Conservation (phyloP, 2,113 vertebrate genomes). For the Toxotes chatareus region DNA sequence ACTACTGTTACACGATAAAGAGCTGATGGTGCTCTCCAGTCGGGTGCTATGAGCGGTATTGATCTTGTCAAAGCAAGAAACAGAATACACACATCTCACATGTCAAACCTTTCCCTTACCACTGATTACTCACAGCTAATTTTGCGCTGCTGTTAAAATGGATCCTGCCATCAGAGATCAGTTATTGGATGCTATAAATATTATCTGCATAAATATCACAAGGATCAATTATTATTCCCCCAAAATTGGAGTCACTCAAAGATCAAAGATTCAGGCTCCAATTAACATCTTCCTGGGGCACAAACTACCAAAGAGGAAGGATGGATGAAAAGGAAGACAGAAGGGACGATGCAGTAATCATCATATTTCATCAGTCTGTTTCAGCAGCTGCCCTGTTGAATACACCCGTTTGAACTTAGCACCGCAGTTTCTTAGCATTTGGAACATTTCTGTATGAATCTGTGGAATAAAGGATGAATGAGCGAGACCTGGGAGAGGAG, state of each 20-base stretch:
- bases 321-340: constrained; percentile 19
- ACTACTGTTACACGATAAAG: too few relatives aligned
- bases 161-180: background rate
- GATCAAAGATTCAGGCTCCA: constrained; percentile 15
- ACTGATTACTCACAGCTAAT: too few relatives aligned
- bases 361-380: constrained; percentile 34
- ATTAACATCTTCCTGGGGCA: constrained; percentile 6
- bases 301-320: constrained; percentile 21
- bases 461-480: constrained; percentile 45
- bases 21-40: too few relatives aligned
- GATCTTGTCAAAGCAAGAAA: too few relatives aligned
- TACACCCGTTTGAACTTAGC: constrained; percentile 29
- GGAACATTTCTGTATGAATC: constrained; percentile 41
- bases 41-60: too few relatives aligned
- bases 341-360: constrained; percentile 24
- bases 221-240: background rate
- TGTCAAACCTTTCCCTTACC: too few relatives aligned
- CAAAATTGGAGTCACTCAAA: constrained; percentile 9
- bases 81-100: too few relatives aligned
- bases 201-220: background rate
- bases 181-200: constrained; percentile 1
- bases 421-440: constrained; percentile 29
- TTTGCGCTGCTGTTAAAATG: background rate
- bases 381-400: constrained; percentile 60
- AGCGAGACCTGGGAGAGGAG: constrained; percentile 24